Conservation (phyloP, 2,797 vertebrate species). For the Acanthornis magna region DNA sequence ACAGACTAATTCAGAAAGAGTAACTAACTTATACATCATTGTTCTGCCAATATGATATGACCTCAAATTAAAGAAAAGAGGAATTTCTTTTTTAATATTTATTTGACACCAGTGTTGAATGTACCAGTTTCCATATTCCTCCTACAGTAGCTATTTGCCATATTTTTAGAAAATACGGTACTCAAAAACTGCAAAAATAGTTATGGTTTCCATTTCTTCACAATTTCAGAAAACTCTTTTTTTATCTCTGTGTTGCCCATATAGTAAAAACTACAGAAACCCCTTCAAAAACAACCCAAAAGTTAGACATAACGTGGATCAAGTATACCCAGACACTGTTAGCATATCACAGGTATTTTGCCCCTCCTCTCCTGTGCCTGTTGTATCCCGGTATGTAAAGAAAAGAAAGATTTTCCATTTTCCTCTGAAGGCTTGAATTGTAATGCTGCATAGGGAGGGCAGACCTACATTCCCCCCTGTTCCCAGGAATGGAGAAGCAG, state of each 20-base stretch:
- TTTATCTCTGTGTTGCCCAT: not conserved
- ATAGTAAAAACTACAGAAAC: not conserved
- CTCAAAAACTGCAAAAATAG: not conserved
- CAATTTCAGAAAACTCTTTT: not conserved
- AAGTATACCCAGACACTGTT: not conserved
- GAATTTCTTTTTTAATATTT: not conserved
- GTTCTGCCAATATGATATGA: not conserved
- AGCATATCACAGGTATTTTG: not conserved
- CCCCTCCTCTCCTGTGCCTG: rapidly evolving
- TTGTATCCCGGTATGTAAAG: not conserved
- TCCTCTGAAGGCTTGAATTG: not conserved
- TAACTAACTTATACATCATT: not conserved
- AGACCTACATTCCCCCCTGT: too few relatives aligned
- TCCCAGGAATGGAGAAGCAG: rapidly evolving
- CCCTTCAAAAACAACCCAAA: not conserved
- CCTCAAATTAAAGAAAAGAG: not conserved
- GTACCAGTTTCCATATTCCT: not conserved
- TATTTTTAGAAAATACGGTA: not conserved
- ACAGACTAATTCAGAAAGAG: not conserved
- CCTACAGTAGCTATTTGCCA: not conserved
- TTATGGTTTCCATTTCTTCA: not conserved
- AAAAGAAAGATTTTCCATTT: not conserved
- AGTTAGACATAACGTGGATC: not conserved
- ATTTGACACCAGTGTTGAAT: not conserved
- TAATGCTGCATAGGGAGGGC: rapidly evolving